A percentile compares a stretch with the other conserved stretches of the same genome.
Evolutionary conservation across 2,797 vertebrate genomes (phyloP).

Genomic region (Dryobates pubescens): DNA sequence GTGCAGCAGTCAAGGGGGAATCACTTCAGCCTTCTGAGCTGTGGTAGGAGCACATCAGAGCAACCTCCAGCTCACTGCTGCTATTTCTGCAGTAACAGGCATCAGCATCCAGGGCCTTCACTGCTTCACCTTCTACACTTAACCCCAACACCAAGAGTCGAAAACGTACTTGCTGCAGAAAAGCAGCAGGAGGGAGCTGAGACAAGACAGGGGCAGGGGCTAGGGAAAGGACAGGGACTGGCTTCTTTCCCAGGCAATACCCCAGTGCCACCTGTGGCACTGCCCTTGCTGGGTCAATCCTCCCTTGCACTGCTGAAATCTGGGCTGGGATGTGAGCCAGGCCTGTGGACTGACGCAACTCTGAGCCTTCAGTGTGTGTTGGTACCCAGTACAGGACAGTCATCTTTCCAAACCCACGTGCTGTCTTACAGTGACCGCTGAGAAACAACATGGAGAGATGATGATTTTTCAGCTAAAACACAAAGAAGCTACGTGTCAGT

Average conservation of each 20-base stretch:
- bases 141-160: not conserved
- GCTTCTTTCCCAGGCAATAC: not conserved
- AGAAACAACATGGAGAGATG: not conserved
- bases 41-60: not conserved
- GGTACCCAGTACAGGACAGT: not conserved
- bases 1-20: not conserved
- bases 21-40: not conserved
- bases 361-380: fast-evolving
- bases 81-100: not conserved
- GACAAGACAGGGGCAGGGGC: not conserved
- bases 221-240: not conserved
- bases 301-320: not conserved
- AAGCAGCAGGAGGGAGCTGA: not conserved
- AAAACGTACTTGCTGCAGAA: not conserved
- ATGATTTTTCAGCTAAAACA: not conserved
- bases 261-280: fast-evolving
- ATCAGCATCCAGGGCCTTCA: not conserved
- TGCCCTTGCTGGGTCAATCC: not conserved
- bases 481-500: not conserved
- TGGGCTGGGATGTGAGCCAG: not conserved
- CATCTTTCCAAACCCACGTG: not conserved
- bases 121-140: not conserved
- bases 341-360: not conserved
- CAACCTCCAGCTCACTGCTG: not conserved
- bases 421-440: not conserved